These are phyloP conservation scores for Fissipunctia ypsillon DNA, from an alignment of 2,888 invertebrate species.

Conservation along the genomic window DNA sequence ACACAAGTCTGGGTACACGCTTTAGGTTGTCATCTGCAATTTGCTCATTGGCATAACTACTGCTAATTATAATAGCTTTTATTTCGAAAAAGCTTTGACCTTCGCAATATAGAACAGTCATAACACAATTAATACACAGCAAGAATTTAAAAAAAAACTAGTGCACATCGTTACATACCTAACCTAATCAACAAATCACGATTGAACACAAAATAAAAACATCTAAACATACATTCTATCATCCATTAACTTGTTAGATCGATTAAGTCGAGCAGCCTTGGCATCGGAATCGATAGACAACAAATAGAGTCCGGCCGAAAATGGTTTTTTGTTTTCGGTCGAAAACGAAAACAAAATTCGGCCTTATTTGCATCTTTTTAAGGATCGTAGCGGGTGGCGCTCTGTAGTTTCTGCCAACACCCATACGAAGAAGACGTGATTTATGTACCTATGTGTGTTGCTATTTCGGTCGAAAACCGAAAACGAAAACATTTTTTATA, in stretches of 20 bases:
- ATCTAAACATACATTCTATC: slow-evolving; percentile 8
- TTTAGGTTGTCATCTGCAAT: neutral
- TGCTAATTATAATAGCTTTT: too few species aligned
- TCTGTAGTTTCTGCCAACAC: too few species aligned
- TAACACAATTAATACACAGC: neutral
- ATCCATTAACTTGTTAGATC: slow-evolving; percentile 47
- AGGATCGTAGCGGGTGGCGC: too few species aligned
- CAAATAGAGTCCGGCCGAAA: slow-evolving; percentile 7
- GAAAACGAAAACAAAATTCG: neutral
- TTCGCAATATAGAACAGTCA: neutral
- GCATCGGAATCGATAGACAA: slow-evolving; percentile 40
- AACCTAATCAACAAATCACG: slow-evolving; percentile 25
- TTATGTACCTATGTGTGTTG: too few species aligned
- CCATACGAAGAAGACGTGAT: too few species aligned
- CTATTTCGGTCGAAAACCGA: neutral
- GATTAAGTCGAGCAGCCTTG: slow-evolving; percentile 59
- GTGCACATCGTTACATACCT: slow-evolving; percentile 20
- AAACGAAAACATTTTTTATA: neutral
- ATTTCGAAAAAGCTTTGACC: slow-evolving; percentile 3
- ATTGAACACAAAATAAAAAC: slow-evolving; percentile 23
- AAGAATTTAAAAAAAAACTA: slow-evolving; percentile 2
- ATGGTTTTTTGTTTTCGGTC: neutral
- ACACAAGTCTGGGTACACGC: neutral
- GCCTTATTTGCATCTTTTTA: neutral
- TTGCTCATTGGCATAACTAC: too few species aligned